Conservation (phyloP, 2,888 invertebrate genomes). For the Dinocampus coccinellae region DNA sequence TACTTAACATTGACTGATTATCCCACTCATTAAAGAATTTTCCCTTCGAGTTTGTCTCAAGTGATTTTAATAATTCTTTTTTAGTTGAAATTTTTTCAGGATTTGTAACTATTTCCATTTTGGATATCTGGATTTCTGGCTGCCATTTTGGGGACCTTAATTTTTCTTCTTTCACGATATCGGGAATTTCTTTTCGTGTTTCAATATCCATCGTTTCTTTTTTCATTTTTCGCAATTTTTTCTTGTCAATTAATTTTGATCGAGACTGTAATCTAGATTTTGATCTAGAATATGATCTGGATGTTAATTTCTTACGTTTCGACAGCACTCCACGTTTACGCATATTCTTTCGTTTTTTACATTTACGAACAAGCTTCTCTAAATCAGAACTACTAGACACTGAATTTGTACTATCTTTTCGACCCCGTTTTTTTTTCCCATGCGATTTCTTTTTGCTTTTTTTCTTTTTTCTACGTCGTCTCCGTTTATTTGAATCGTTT, state of each 20-base stretch:
- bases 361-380: conserved; percentile 8
- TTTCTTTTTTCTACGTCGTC: conserved; percentile 53
- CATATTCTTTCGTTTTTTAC: conserved; percentile 12
- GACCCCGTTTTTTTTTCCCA: conserved; percentile 56
- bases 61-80: conserved; percentile 23
- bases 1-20: conserved; percentile 41
- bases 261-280: background rate
- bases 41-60: conserved; percentile 38
- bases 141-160: background rate
- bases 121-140: background rate
- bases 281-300: conserved; percentile 6
- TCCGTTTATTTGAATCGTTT: conserved; percentile 51
- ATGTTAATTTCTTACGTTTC: conserved; percentile 21
- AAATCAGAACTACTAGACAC: conserved; percentile 54
- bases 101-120: background rate
- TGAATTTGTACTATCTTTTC: conserved; percentile 52
- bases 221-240: conserved; percentile 5
- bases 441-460: conserved; percentile 56
- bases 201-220: conserved; percentile 3
- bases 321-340: conserved; percentile 27
- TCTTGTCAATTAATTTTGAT: conserved; percentile 12
- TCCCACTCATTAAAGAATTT: conserved; percentile 54
- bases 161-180: background rate
- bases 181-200: background rate
- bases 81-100: conserved; percentile 17